Conservation (phyloP, 2,113 vertebrate genomes). For the Gymnobelideus leadbeateri region DNA sequence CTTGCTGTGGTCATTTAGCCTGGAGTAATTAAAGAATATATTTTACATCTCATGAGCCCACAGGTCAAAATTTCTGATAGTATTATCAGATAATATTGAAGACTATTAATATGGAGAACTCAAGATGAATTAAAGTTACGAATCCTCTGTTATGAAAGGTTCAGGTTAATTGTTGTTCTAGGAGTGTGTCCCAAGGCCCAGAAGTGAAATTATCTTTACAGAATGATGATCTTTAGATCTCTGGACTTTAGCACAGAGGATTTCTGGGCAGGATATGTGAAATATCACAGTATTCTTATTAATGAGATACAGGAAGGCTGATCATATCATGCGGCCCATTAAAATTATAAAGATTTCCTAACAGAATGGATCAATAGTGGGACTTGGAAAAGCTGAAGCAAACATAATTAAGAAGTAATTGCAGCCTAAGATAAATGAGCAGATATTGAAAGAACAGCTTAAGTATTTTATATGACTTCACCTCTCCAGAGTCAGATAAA, state of each 20-base stretch:
- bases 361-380: not conserved
- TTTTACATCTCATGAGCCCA: not conserved
- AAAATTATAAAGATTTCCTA: not conserved
- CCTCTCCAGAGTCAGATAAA: not conserved
- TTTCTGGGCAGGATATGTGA: not conserved
- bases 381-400: not conserved
- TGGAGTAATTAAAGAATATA: not conserved
- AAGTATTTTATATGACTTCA: not conserved
- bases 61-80: not conserved
- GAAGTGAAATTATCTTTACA: not conserved
- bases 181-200: not conserved
- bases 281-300: conserved; percentile 12
- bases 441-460: not conserved
- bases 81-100: not conserved
- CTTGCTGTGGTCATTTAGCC: conserved; percentile 1
- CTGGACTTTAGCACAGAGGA: not conserved
- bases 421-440: not conserved
- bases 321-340: not conserved
- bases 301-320: not conserved
- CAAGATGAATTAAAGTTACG: not conserved
- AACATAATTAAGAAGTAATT: too few species aligned
- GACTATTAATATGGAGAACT: not conserved
- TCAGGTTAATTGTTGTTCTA: not conserved
- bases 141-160: not conserved
- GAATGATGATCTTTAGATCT: not conserved